phyloP scores from a whole-genome alignment of 1,140 invertebrate species.

The Megathymus violae region DNA sequence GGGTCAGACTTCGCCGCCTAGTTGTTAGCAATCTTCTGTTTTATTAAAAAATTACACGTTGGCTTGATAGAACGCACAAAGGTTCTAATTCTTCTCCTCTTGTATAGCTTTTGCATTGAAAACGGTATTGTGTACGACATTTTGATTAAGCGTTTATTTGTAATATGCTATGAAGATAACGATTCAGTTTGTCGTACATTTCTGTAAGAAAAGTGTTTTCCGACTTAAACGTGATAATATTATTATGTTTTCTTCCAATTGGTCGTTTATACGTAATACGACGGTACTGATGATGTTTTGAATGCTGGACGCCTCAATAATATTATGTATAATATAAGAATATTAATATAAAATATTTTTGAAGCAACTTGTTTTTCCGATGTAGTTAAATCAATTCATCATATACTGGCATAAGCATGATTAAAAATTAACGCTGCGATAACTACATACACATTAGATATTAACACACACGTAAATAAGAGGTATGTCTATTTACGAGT shows the following conservation, averaged over 20 bases:
- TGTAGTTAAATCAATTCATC: background rate
- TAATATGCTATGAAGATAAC: background rate
- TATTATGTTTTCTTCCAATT: too few species aligned
- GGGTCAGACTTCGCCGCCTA: conserved; percentile 45
- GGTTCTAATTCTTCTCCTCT: too few species aligned
- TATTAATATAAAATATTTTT: conserved; percentile 8
- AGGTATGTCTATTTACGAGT: background rate
- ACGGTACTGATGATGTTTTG: too few species aligned
- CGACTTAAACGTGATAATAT: too few species aligned
- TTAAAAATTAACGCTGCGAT: background rate
- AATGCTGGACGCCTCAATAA: background rate
- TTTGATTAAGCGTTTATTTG: background rate
- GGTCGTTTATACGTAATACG: too few species aligned
- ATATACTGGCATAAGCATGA: conserved; percentile 6
- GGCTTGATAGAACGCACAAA: too few species aligned
- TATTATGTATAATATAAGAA: background rate
- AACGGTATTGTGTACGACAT: background rate
- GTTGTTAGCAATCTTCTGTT: background rate
- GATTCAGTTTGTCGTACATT: background rate
- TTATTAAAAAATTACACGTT: background rate
- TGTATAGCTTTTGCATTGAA: background rate
- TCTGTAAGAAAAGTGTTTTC: background rate
- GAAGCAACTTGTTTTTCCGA: background rate
- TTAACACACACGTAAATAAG: background rate
- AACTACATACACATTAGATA: background rate